Evolutionary conservation across 1,140 invertebrate genomes (phyloP), one percentile per base, ranked within the genome.

Genomic region (Cephus cinctus): DNA sequence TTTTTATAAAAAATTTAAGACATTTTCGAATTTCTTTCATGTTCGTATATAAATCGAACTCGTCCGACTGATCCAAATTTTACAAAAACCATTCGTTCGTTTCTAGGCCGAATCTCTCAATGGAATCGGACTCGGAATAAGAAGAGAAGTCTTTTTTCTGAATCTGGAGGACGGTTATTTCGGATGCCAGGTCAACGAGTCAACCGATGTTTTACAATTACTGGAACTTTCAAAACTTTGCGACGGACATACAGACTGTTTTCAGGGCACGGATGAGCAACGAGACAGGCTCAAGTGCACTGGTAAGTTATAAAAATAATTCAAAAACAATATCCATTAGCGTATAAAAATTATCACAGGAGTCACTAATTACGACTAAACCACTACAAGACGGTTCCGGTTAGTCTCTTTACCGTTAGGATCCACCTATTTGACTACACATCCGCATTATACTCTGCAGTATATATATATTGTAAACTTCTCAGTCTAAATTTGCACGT

Each of bases 111-210:
- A 88, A 81, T 83, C 81, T 71, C 78, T 84, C 64, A 80, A 78
- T 70, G 84, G 83, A 62, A 80, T 87, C 80, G 85, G 88, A 74
- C 85, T 85, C 80, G 89, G 86, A 79, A 82, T 84, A 69, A 88
- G 86, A 82, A 80, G 87, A 77, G 92, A 96, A 83, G 88, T 96
- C 76, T 96, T 97, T 81, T 93, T 96, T 81, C 82, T 97, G 72
- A 95, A 96, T 79, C 83, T 96, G 75, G 93, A 96, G 83, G 92
- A 96, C 80, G 94, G 94, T 61, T 96, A 93, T 77, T 97, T 97
- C 78, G 94, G 92, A 54, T 97, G 94, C 79, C 94, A 97, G 83
- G 91, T 96, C 49, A 97, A 97, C 80, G 90, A 92, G 78, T 95
- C 92, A 44, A 91, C 88, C 60, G 92, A 96, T 76, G 87, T 96